A percentile compares a stretch with the other conserved stretches of the same genome.
phyloP scores from a whole-genome alignment of 1,140 invertebrate genomes.

The Samia ricini region DNA sequence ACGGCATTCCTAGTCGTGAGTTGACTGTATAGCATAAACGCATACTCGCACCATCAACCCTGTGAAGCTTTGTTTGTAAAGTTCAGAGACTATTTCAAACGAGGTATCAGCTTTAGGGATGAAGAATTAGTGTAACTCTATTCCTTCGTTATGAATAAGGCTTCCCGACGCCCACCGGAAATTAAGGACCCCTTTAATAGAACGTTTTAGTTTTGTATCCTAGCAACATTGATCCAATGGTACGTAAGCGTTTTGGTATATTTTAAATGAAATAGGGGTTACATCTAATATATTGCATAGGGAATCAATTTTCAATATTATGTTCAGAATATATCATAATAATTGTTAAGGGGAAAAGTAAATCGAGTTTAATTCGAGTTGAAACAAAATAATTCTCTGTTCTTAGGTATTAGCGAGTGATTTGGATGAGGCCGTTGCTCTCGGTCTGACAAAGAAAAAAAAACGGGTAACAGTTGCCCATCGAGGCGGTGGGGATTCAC shows the following conservation, averaged over 20 bases:
- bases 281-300: neutral
- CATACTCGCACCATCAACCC: neutral
- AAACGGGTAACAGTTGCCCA: conserved; percentile 65
- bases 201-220: conserved; percentile 59
- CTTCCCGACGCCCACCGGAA: conserved; percentile 57
- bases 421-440: conserved; percentile 52
- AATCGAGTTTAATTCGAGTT: neutral
- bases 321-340: neutral
- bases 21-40: conserved; percentile 16
- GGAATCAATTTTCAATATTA: neutral
- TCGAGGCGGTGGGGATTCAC: conserved; percentile 55
- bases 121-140: neutral
- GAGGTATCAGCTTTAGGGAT: neutral
- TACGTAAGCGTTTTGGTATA: conserved; percentile 2
- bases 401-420: conserved; percentile 22
- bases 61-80: neutral
- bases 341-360: neutral
- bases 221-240: conserved; percentile 56
- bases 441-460: conserved; percentile 47
- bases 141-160: conserved; percentile 25
- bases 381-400: neutral
- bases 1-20: conserved; percentile 56
- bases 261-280: neutral
- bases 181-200: conserved; percentile 55
- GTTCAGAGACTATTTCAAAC: neutral